These are phyloP conservation scores for Nebria ingens DNA, from an alignment of 1,140 invertebrate genomes.

Conservation along the genomic window DNA sequence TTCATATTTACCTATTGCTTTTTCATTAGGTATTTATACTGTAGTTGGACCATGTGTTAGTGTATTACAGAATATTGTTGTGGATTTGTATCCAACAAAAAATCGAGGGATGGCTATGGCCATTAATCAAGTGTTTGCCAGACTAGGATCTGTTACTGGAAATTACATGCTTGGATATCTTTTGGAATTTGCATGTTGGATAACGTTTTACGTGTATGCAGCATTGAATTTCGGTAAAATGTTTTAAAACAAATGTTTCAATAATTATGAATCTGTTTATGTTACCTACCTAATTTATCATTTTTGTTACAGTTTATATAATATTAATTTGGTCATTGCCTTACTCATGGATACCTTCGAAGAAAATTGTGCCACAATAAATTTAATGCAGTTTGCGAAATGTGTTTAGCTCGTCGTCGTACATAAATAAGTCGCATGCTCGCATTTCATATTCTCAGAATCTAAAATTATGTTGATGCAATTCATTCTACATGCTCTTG, in stretches of 20 bases:
- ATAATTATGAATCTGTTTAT: not conserved
- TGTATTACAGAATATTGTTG: conserved; percentile 16
- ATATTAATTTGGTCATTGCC: too few species aligned
- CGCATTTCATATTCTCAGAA: too few species aligned
- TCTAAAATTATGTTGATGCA: too few species aligned
- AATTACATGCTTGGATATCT: conserved; percentile 37
- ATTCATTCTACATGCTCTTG: too few species aligned
- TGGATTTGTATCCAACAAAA: conserved; percentile 32
- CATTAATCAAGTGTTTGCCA: conserved; percentile 43
- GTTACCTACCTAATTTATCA: too few species aligned
- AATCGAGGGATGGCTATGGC: conserved; percentile 43
- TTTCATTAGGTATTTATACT: not conserved
- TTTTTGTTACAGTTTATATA: not conserved
- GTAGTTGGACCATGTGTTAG: not conserved
- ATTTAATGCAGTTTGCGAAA: too few species aligned
- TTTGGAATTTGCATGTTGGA: conserved; percentile 37
- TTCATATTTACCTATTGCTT: not conserved
- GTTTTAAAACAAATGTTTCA: not conserved
- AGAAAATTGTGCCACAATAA: too few species aligned
- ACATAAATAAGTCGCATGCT: too few species aligned
- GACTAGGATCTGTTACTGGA: conserved; percentile 39
- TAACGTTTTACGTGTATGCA: conserved; percentile 37
- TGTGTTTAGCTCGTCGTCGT: too few species aligned
- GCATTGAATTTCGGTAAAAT: not conserved
- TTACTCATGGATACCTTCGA: too few species aligned